Percentiles rank a stretch among this genome's conserved stretches.
These are phyloP conservation scores for Pelodiscus sinensis DNA, from an alignment of 2,113 vertebrate species.

Conservation along the genomic window DNA sequence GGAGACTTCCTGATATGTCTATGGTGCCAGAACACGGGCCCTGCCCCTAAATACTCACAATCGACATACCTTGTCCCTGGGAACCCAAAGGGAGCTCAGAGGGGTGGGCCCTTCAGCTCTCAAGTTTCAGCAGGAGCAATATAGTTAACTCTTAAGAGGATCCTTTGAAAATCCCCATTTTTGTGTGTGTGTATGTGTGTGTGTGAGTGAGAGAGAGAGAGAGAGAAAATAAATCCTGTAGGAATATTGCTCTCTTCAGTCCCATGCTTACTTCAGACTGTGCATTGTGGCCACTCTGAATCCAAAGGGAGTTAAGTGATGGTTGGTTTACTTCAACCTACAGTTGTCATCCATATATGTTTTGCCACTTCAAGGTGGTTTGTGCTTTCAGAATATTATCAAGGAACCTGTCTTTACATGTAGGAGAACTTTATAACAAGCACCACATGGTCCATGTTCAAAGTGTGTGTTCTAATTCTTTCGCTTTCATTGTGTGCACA, in stretches of 20 bases:
- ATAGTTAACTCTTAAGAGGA: background rate
- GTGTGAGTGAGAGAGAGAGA: too few relatives aligned
- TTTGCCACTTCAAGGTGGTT: background rate
- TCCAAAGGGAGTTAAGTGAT: background rate
- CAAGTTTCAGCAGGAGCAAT: background rate
- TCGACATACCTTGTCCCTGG: background rate
- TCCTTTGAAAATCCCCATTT: background rate
- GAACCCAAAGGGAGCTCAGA: background rate
- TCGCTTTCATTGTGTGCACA: conserved; percentile 5
- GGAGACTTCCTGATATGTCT: too few relatives aligned
- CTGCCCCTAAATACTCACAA: background rate
- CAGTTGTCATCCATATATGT: background rate
- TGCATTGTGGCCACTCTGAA: background rate
- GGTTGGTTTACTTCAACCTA: background rate
- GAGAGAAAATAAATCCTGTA: background rate
- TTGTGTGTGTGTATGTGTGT: too few relatives aligned
- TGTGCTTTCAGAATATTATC: background rate
- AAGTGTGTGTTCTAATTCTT: background rate
- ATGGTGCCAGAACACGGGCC: background rate
- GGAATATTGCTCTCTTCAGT: background rate
- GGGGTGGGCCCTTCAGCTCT: background rate
- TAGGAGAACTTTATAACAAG: background rate
- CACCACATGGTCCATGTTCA: background rate
- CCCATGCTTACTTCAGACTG: background rate
- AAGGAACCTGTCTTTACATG: background rate